Percentiles rank a stretch among this genome's conserved stretches.
These are phyloP conservation scores for Drosophila pseudotalamancana DNA, from an alignment of 2,888 invertebrate genomes.

Conservation along the genomic window DNA sequence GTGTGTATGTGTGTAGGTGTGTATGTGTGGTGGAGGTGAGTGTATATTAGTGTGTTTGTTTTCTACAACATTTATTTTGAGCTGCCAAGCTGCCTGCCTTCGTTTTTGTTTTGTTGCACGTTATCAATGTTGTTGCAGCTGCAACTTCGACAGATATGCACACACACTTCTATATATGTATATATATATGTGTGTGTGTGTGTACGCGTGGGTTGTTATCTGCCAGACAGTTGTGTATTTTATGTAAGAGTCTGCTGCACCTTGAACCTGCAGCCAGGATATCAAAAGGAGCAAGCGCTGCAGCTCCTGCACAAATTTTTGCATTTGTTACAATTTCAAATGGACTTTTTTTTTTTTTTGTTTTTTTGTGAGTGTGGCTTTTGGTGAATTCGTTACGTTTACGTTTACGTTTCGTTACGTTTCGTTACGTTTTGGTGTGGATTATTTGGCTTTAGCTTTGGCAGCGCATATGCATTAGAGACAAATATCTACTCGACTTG, in stretches of 20 bases:
- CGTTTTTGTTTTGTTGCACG: constrained; percentile 44
- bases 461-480: constrained; percentile 55
- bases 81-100: constrained; percentile 50
- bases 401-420: constrained; percentile 52
- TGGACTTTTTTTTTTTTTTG: constrained; percentile 46
- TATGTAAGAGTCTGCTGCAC: constrained; percentile 55
- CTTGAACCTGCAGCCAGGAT: constrained; percentile 35
- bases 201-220: constrained; percentile 38
- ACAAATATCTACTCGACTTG: constrained; percentile 56
- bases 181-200: constrained; percentile 3
- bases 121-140: constrained; percentile 74
- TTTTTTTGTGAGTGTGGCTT: no score
- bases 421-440: constrained; percentile 48
- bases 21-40: no score
- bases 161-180: constrained; percentile 21
- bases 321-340: constrained; percentile 73
- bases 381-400: constrained; percentile 45
- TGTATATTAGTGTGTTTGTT: constrained; percentile 29
- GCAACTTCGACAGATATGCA: constrained; percentile 54
- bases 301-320: constrained; percentile 52
- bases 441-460: constrained; percentile 58
- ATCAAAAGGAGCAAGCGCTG: constrained; percentile 3
- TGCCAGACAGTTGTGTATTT: constrained; percentile 54
- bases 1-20: constrained; percentile 5
- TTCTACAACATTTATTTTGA: constrained; percentile 58